Evolutionary conservation across 2,113 vertebrate species (phyloP), one percentile per base, ranked within the genome.

Genomic region (Scomber japonicus): DNA sequence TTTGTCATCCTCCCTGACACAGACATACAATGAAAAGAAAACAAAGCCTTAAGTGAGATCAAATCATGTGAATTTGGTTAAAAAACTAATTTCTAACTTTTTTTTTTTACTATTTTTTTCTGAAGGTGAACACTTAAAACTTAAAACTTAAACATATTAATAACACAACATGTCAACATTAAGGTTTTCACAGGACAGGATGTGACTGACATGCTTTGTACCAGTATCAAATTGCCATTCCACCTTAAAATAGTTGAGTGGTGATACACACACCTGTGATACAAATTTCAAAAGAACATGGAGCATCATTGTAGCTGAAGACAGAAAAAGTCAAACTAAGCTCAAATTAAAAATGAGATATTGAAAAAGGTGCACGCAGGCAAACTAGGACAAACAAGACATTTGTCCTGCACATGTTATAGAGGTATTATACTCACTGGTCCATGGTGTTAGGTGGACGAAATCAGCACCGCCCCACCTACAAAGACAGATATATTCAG

Each of bases 1-100:
- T 84, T 94, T 94, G 78, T 94, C 93, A 49, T 94, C 93, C 64
- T 93, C 91, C 69, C 93, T 94, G 57, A 75, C 10, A 60, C 3
- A 56, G 44, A 78, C 9, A 82, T 2, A 54, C 0, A 65, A 60
- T 6, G 69, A 40, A 66, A 56, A 49, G 44, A 66, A 80, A 12
- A 75, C 3, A 64, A 24, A 71, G n/a, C 0, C 11, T 72, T 14
- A 15, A 72, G 12, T 17, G 6, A 57, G 21, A 49, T 53, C 31
- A 56, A 60, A 13, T 49, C 31, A 21, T 6, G 24, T 27, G 24
- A 27, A 27, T 27, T 27, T 27, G 24, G 24, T 27, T 3, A 5
- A 14, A 0, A 31, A 71, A 40, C n/a, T n/a, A n/a, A 21, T 21
- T 27, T n/a, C 19, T 24, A 19, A 45, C 4, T 49, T 54, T 71